Evolutionary conservation across 2,888 invertebrate species (phyloP), one percentile per base, ranked within the genome.

Genomic region (Gastrophysa polygoni): DNA sequence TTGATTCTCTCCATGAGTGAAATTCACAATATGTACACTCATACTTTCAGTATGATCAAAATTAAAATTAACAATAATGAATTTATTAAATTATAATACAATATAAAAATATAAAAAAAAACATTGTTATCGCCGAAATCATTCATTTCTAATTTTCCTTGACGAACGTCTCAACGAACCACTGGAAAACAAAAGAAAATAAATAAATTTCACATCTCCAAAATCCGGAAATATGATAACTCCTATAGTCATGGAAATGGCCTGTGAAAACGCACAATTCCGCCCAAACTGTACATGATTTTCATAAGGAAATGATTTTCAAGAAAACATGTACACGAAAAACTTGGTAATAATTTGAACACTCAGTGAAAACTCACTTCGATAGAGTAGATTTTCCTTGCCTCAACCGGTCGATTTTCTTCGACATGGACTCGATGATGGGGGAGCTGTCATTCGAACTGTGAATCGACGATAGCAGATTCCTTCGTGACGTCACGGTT

Each of bases 11-110:
- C 14, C 38, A 38, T 14, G 38, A 38, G 38, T 38, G 14, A 38
- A 38, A 38, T 38, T 10, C 11, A 32, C 32, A 8, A 10, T 8
- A 4, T 38, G 38, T 38, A 38, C 38, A 54, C 24, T 43, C n/a
- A 54, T 2, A 54, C 17, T 34, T 32, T n/a, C n/a, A n/a, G n/a
- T n/a, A n/a, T n/a, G 17, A 11, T 29, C 16, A 17, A 28, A 29
- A 21, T 52, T 7, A 11, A 29, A 52, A 5, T 34, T n/a, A 54
- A 11, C 54, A 21, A 43, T 43, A 24, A 11, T 38, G 18, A 54
- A 54, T 54, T 43, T 54, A 38, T 38, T 52, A 34, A 32, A 51
- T 7, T 24, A 38, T n/a, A 20, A 21, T 43, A 54, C 54, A 54
- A 54, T 54, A 16, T 34, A 54, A 29, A 24, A 11, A 18, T 5